A percentile compares a stretch with the other conserved stretches of the same genome.
Evolutionary conservation across 2,888 invertebrate genomes (phyloP).

Genomic region (Sinohyriopsis cumingii): DNA sequence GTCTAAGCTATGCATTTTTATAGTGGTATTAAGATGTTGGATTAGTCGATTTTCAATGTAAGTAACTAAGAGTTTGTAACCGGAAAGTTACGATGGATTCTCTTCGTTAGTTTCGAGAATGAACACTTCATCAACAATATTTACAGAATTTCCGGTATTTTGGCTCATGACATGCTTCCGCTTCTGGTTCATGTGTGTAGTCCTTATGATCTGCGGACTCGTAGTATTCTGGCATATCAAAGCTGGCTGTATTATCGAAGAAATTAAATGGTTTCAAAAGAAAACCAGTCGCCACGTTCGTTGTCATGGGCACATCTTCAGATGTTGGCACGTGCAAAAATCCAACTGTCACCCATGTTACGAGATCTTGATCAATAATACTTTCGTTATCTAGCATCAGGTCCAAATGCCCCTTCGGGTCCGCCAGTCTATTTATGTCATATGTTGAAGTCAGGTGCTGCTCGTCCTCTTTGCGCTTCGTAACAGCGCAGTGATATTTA

Average conservation of each 20-base stretch:
- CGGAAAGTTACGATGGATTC: too few relatives aligned
- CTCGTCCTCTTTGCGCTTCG: slow-evolving; percentile 18
- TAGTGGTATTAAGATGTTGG: too few relatives aligned
- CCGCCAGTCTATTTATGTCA: slow-evolving; percentile 14
- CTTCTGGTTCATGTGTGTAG: neutral
- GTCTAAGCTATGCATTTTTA: too few relatives aligned
- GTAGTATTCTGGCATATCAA: slow-evolving; percentile 18
- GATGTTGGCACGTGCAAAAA: slow-evolving; percentile 21
- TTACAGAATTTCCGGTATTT: too few relatives aligned
- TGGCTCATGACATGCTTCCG: too few relatives aligned
- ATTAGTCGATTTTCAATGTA: too few relatives aligned
- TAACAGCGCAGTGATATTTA: slow-evolving; percentile 21
- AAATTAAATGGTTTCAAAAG: slow-evolving; percentile 24
- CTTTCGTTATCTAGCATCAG: slow-evolving; percentile 14
- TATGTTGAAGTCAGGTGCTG: slow-evolving; percentile 11
- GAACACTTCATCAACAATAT: too few relatives aligned
- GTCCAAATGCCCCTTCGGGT: slow-evolving; percentile 15
- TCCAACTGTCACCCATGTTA: slow-evolving; percentile 23
- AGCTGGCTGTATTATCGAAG: slow-evolving; percentile 18
- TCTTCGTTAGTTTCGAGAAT: too few relatives aligned
- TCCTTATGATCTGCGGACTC: slow-evolving; percentile 3
- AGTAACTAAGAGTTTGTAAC: too few relatives aligned
- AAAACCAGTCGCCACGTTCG: slow-evolving; percentile 13
- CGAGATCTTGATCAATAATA: slow-evolving; percentile 19
- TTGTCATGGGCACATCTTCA: slow-evolving; percentile 25